phyloP scores from a whole-genome alignment of 2,797 vertebrate species.

The Otus scops region DNA sequence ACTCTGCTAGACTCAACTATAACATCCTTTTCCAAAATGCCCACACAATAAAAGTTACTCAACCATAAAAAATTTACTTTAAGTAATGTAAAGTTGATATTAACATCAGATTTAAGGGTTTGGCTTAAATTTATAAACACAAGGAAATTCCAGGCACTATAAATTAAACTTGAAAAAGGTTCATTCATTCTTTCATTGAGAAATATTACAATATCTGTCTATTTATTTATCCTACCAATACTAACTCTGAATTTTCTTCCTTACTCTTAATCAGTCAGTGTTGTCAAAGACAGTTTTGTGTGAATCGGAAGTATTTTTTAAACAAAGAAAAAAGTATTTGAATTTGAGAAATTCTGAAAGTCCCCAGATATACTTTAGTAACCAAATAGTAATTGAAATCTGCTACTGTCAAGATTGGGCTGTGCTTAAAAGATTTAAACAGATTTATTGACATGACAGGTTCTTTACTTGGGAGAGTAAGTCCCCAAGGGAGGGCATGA shows the following conservation, averaged over 20 bases:
- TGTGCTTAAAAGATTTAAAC: background rate
- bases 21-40: constrained; percentile 15
- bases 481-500: background rate
- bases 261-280: background rate
- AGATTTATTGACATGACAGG: background rate
- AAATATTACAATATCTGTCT: background rate
- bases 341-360: background rate
- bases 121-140: background rate
- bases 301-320: background rate
- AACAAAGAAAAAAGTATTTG: background rate
- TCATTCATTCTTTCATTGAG: background rate
- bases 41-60: background rate
- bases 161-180: background rate
- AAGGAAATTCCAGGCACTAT: background rate
- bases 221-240: background rate
- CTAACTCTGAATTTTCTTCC: background rate
- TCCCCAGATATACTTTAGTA: background rate
- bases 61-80: background rate
- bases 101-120: background rate
- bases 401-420: background rate
- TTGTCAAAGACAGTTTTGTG: background rate
- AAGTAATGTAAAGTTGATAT: background rate
- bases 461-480: background rate
- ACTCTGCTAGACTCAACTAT: background rate
- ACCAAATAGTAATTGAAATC: background rate